Conservation (phyloP, 2,113 vertebrate genomes). For the Diadophis punctatus region DNA sequence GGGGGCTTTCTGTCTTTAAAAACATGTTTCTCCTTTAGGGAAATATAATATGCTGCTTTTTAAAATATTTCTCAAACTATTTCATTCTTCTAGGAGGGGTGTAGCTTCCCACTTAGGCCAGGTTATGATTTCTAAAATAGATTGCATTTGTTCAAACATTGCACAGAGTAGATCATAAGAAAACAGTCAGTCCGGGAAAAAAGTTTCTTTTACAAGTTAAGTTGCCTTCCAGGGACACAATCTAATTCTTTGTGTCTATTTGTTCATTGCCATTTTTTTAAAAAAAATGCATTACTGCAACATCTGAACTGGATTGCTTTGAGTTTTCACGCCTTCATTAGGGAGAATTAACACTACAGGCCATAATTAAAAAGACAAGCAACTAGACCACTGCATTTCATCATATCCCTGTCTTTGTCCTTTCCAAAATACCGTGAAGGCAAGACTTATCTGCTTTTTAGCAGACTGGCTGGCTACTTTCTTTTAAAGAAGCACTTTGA, state of each 20-base stretch:
- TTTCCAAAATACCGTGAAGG: constrained; percentile 35
- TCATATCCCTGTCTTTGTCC: constrained; percentile 27
- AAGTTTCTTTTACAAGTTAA: not conserved
- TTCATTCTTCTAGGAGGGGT: too few relatives aligned
- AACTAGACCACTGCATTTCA: not conserved
- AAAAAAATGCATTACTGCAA: not conserved
- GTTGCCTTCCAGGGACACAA: not conserved
- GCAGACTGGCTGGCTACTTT: constrained; percentile 34
- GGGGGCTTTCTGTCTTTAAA: too few relatives aligned
- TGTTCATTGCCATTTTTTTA: not conserved
- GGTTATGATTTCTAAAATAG: not conserved
- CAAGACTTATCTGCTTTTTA: constrained; percentile 44
- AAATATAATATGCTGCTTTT: too few relatives aligned
- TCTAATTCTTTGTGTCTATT: not conserved
- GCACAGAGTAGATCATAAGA: not conserved
- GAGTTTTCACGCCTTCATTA: constrained; percentile 11
- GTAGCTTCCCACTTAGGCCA: too few relatives aligned
- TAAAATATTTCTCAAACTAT: too few relatives aligned
- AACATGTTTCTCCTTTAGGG: too few relatives aligned
- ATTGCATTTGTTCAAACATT: too few relatives aligned
- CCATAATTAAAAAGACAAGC: constrained; percentile 12
- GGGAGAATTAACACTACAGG: constrained; percentile 9
- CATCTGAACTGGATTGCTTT: not conserved
- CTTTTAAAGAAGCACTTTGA: constrained; percentile 19
- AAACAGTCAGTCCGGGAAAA: not conserved